A percentile compares a stretch with the other conserved stretches of the same genome.
Evolutionary conservation across 2,797 vertebrate species (phyloP).

Genomic region (Acanthiza pusilla): DNA sequence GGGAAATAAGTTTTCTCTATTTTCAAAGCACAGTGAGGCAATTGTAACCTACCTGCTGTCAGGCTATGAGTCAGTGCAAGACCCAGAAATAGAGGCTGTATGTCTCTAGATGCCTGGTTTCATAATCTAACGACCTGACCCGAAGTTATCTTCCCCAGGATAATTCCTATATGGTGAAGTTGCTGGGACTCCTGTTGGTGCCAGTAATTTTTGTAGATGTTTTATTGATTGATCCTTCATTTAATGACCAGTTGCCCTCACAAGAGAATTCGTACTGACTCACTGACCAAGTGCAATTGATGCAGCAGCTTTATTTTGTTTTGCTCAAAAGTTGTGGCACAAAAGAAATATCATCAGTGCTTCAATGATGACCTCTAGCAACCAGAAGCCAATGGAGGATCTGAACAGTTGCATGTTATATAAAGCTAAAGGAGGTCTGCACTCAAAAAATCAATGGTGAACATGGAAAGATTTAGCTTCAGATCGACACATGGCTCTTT

Average conservation of each 20-base stretch:
- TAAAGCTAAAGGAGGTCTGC: neutral
- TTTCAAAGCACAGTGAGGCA: neutral
- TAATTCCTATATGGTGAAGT: neutral
- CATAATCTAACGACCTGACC: neutral
- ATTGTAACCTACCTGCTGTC: neutral
- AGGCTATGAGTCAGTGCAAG: neutral
- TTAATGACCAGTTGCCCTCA: neutral
- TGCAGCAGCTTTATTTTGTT: neutral
- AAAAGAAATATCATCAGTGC: neutral
- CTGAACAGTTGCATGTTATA: neutral
- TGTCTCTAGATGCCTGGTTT: neutral
- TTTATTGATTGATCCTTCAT: neutral
- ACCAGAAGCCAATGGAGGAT: neutral
- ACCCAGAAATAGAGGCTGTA: neutral
- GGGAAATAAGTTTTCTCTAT: neutral
- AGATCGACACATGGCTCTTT: neutral
- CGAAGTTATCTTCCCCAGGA: neutral
- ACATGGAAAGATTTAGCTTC: neutral
- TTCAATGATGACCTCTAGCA: neutral
- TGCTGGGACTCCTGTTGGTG: neutral
- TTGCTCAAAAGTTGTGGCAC: neutral
- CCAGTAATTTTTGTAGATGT: neutral
- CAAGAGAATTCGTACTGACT: neutral
- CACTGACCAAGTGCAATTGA: neutral
- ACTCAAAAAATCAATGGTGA: neutral